Percentiles rank a stretch among this genome's conserved stretches.
These are phyloP conservation scores for Prunella fulvescens DNA, from an alignment of 2,113 vertebrate genomes.

Conservation along the genomic window DNA sequence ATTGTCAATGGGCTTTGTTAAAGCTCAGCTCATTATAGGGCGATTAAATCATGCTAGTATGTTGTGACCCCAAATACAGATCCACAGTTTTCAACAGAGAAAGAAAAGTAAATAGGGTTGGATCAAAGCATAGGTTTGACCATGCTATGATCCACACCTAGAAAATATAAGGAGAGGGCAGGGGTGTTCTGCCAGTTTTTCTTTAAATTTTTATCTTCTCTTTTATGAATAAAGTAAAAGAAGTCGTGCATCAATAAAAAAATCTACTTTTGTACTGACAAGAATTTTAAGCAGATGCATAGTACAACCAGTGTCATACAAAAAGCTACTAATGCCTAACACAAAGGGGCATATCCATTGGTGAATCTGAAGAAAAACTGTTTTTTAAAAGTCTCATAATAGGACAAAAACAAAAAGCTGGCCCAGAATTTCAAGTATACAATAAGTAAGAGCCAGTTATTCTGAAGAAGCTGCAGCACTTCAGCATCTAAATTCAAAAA, in stretches of 20 bases:
- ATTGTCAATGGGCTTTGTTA: not conserved
- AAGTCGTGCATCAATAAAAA: not conserved
- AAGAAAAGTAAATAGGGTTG: not conserved
- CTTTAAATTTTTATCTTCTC: not conserved
- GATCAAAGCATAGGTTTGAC: not conserved
- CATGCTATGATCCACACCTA: not conserved
- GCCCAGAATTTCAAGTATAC: not conserved
- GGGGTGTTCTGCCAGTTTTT: not conserved
- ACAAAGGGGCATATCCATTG: not conserved
- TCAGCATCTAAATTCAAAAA: not conserved
- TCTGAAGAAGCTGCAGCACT: not conserved
- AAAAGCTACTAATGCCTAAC: not conserved
- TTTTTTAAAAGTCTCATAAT: not conserved
- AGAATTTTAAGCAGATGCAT: not conserved
- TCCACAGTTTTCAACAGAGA: not conserved
- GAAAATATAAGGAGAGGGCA: not conserved
- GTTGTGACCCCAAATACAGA: not conserved
- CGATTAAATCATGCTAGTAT: not conserved
- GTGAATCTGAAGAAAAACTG: not conserved
- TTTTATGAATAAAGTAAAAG: not conserved
- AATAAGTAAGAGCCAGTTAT: not conserved
- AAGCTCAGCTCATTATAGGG: not conserved
- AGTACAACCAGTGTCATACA: not conserved
- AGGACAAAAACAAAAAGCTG: not conserved
- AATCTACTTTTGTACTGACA: not conserved